Percentiles rank a stretch among this genome's conserved stretches.
These are phyloP conservation scores for Sipha flava DNA, from an alignment of 1,140 invertebrate genomes.

Conservation along the genomic window DNA sequence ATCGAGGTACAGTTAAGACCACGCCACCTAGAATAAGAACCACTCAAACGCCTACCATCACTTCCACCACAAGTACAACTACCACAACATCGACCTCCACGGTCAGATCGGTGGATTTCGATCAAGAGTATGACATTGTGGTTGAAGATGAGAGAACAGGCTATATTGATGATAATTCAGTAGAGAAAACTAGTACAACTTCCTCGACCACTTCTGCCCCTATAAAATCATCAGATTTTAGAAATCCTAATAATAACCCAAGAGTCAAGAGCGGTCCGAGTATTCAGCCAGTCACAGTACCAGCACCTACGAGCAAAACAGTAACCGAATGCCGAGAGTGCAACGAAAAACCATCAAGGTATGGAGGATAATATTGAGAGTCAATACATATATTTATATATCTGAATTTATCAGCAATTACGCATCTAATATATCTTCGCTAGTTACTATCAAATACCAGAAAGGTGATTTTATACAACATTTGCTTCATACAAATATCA, in stretches of 20 bases:
- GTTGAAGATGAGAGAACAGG: background rate
- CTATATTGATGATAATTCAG: conserved; percentile 12
- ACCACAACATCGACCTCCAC: background rate
- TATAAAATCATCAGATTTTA: background rate
- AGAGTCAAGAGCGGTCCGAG: conserved; percentile 22
- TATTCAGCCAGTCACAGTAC: conserved; percentile 15
- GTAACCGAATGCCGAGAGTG: conserved; percentile 15
- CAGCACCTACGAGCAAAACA: conserved; percentile 30
- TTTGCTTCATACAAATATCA: background rate
- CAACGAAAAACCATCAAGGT: conserved; percentile 31
- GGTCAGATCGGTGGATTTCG: background rate
- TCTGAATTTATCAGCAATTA: conserved; percentile 9
- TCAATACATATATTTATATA: background rate
- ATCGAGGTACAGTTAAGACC: conserved; percentile 1
- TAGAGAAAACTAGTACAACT: conserved; percentile 20
- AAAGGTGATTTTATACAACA: background rate
- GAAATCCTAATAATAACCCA: background rate
- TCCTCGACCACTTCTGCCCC: background rate
- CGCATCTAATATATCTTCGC: background rate
- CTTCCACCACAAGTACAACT: background rate
- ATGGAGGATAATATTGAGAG: conserved; percentile 18
- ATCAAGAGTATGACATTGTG: conserved; percentile 10
- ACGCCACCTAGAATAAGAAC: background rate
- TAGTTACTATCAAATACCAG: background rate
- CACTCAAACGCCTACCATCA: background rate